Conservation (phyloP, 2,797 vertebrate genomes). For the Helostoma temminkii region DNA sequence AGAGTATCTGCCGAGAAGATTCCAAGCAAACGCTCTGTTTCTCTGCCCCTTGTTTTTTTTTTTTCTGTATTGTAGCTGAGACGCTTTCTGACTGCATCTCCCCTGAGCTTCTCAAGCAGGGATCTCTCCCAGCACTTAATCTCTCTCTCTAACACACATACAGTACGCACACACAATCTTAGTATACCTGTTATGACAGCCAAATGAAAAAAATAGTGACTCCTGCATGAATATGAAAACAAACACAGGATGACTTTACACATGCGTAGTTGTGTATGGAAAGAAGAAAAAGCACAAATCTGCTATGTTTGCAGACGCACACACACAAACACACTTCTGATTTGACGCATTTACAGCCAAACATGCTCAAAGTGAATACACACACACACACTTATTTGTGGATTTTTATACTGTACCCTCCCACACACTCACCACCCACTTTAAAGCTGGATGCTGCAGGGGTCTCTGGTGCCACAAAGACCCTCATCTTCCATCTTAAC, state of each 20-base stretch:
- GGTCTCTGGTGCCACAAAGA: slow-evolving; percentile 34
- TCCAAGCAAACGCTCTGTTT: slow-evolving; percentile 45
- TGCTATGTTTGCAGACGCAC: neutral
- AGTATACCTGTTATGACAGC: slow-evolving; percentile 34
- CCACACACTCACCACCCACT: no score
- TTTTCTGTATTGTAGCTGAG: slow-evolving; percentile 36
- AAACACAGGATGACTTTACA: slow-evolving; percentile 1
- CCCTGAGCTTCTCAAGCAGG: slow-evolving; percentile 31
- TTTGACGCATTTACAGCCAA: neutral
- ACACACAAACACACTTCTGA: neutral
- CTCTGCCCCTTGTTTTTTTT: slow-evolving; percentile 51
- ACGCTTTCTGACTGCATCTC: slow-evolving; percentile 47
- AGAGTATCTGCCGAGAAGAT: slow-evolving; percentile 40
- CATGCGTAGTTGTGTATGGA: neutral
- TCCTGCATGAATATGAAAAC: slow-evolving; percentile 18
- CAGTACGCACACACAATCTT: neutral
- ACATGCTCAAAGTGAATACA: slow-evolving; percentile 24
- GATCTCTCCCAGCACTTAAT: slow-evolving; percentile 27
- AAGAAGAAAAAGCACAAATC: neutral
- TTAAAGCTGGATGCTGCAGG: slow-evolving; percentile 18
- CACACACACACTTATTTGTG: slow-evolving; percentile 8
- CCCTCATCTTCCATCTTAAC: slow-evolving; percentile 24
- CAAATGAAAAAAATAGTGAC: neutral
- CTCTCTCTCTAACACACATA: slow-evolving; percentile 15
- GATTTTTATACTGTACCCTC: slow-evolving; percentile 22